Percentiles rank a stretch among this genome's conserved stretches.
phyloP scores from a whole-genome alignment of 2,113 vertebrate species.

The Seriola quinqueradiata region DNA sequence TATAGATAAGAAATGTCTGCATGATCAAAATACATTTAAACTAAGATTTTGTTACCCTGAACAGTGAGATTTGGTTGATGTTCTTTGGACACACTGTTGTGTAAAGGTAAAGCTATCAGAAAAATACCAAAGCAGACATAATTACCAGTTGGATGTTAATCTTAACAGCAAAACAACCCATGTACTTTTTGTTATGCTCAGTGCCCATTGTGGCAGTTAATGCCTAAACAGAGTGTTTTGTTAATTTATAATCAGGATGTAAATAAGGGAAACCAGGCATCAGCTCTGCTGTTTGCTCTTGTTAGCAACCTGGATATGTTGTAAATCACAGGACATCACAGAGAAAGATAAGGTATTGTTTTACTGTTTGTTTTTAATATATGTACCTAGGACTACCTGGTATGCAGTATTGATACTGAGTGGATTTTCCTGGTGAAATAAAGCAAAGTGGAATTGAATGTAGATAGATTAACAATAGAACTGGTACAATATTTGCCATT shows the following conservation, averaged over 20 bases:
- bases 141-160: neutral
- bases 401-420: neutral
- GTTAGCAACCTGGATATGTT: neutral
- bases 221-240: neutral
- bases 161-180: neutral
- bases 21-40: neutral
- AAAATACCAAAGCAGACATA: neutral
- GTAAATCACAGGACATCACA: neutral
- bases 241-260: neutral
- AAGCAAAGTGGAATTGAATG: neutral
- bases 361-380: conserved; percentile 6
- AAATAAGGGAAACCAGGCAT: conserved; percentile 7
- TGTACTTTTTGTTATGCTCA: neutral
- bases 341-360: conserved; percentile 1
- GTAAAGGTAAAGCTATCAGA: neutral
- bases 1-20: neutral
- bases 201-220: neutral
- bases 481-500: neutral
- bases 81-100: neutral
- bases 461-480: neutral
- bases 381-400: neutral
- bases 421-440: neutral
- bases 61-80: neutral
- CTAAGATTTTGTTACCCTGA: neutral
- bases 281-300: neutral